Percentiles rank a stretch among this genome's conserved stretches.
These are phyloP conservation scores for Novumbra hubbsi DNA, from an alignment of 2,797 vertebrate genomes.

Conservation along the genomic window DNA sequence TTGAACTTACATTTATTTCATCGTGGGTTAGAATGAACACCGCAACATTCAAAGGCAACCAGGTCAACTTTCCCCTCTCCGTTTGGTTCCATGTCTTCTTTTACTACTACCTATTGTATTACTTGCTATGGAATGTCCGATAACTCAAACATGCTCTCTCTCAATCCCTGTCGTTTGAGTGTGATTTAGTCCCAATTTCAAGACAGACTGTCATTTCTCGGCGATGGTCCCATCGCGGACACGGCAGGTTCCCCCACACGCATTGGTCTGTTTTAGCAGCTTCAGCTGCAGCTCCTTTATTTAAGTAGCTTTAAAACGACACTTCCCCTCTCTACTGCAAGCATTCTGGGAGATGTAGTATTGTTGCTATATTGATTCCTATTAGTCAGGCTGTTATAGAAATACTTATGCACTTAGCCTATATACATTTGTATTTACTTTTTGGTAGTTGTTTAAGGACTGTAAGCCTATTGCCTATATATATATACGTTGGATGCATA, in stretches of 20 bases:
- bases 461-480: not conserved
- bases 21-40: constrained; percentile 35
- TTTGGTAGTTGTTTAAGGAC: not conserved
- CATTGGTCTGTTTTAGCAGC: constrained; percentile 49
- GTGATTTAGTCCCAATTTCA: constrained; percentile 53
- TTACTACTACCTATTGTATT: constrained; percentile 10
- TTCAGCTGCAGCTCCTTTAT: constrained; percentile 62
- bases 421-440: not conserved
- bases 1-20: constrained; percentile 35
- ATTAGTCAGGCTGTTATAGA: not conserved
- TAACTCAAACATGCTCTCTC: constrained; percentile 30
- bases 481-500: not conserved
- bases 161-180: constrained; percentile 22
- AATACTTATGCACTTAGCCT: not conserved
- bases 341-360: constrained; percentile 73
- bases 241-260: constrained; percentile 68
- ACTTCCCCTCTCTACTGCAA: constrained; percentile 56
- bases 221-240: constrained; percentile 61
- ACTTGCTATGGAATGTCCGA: constrained; percentile 42
- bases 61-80: constrained; percentile 78
- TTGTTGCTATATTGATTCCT: not conserved
- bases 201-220: constrained; percentile 51
- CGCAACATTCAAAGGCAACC: constrained; percentile 71
- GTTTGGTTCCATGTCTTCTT: constrained; percentile 39
- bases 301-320: constrained; percentile 61